A percentile compares a stretch with the other conserved stretches of the same genome.
phyloP scores from a whole-genome alignment of 2,113 vertebrate genomes.

The Percopsis transmontana region DNA sequence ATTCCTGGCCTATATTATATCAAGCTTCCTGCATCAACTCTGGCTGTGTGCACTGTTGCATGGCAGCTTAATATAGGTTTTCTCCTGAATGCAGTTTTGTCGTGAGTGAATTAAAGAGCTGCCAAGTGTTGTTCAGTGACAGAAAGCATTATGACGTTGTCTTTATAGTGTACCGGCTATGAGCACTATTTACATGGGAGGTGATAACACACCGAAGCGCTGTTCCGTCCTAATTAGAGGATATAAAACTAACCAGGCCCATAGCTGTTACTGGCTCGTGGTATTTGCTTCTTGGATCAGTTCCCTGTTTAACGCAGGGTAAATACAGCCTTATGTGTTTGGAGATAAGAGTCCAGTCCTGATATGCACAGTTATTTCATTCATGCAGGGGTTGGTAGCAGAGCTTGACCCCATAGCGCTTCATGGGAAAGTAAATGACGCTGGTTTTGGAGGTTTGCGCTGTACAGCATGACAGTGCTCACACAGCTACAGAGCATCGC shows the following conservation, averaged over 20 bases:
- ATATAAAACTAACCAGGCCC: conserved; percentile 18
- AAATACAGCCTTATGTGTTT: background rate
- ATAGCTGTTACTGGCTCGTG: background rate
- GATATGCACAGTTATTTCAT: conserved; percentile 20
- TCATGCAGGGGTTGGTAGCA: conserved; percentile 28
- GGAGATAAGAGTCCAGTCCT: conserved; percentile 9
- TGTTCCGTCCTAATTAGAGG: conserved; percentile 13
- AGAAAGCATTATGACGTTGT: conserved; percentile 10
- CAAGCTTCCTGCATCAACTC: background rate
- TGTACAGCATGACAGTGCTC: background rate
- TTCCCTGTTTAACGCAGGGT: background rate
- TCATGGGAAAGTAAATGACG: conserved; percentile 35
- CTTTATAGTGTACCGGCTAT: conserved; percentile 8
- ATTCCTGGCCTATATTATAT: conserved; percentile 16
- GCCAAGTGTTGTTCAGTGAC: conserved; percentile 4
- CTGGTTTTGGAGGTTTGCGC: background rate
- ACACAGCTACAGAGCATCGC: background rate
- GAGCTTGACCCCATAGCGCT: conserved; percentile 19
- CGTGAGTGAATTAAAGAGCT: conserved; percentile 31
- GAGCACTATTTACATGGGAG: conserved; percentile 18
- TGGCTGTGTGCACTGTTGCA: conserved; percentile 2
- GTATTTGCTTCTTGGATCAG: background rate
- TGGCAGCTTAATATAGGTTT: conserved; percentile 19
- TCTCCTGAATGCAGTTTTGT: conserved; percentile 13
- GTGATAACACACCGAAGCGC: background rate